A percentile compares a stretch with the other conserved stretches of the same genome.
These are phyloP conservation scores for Protonibea diacanthus DNA, from an alignment of 2,797 vertebrate genomes.

Conservation along the genomic window DNA sequence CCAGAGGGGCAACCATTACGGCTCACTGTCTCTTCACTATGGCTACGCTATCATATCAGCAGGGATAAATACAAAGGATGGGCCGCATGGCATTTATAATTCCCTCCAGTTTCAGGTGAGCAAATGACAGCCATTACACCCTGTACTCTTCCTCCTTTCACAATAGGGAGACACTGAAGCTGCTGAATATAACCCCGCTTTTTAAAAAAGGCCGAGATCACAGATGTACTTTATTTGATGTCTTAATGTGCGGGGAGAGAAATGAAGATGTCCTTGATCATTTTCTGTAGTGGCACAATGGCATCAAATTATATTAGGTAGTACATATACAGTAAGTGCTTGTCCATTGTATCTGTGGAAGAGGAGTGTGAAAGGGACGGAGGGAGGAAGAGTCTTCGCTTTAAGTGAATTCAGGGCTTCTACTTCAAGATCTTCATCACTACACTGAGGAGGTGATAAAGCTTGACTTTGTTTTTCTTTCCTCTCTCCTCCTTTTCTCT, in stretches of 20 bases:
- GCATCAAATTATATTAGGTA: constrained; percentile 43
- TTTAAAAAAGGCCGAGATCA: constrained; percentile 70
- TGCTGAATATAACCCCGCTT: constrained; percentile 74
- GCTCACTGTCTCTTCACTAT: constrained; percentile 67
- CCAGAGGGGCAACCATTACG: constrained; percentile 69
- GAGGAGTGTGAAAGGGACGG: constrained; percentile 9
- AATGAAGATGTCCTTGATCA: constrained; percentile 55
- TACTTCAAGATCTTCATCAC: constrained; percentile 40
- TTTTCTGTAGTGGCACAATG: constrained; percentile 49
- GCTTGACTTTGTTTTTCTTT: constrained; percentile 59
- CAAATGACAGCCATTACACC: constrained; percentile 81
- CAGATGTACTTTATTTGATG: constrained; percentile 71
- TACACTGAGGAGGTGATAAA: constrained; percentile 34
- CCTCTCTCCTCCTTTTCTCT: constrained; percentile 25
- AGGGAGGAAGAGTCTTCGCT: neutral
- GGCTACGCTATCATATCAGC: constrained; percentile 75
- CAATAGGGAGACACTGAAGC: constrained; percentile 67
- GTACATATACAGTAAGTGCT: constrained; percentile 5
- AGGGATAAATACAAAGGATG: constrained; percentile 78
- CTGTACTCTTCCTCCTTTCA: constrained; percentile 67
- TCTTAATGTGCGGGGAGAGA: constrained; percentile 67
- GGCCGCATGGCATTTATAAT: constrained; percentile 73
- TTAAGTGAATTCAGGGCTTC: constrained; percentile 18
- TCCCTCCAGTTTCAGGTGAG: constrained; percentile 78
- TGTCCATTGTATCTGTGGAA: constrained; percentile 13